These are phyloP conservation scores for Bolinopsis microptera DNA, from an alignment of 37 sponge, comb jelly and placozoan species.

Conservation along the genomic window DNA sequence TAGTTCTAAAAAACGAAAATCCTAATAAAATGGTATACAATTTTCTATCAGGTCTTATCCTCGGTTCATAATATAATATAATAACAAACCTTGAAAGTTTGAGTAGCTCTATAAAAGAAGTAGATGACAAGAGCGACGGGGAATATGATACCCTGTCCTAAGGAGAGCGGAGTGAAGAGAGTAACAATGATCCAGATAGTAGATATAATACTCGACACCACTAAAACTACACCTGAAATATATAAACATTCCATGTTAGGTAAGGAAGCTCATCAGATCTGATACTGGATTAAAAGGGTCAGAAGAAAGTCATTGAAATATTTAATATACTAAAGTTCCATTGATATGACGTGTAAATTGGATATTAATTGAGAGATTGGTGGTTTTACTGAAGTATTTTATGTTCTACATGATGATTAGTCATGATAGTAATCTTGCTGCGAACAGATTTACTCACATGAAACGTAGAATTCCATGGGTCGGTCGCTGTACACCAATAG, in stretches of 20 bases:
- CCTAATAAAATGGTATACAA: not conserved
- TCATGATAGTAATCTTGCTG: too few species aligned
- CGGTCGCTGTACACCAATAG: not conserved
- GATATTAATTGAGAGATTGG: too few species aligned
- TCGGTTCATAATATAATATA: not conserved
- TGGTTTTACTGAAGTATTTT: too few species aligned
- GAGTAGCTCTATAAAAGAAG: slow-evolving; percentile 17
- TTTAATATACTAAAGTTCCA: too few species aligned
- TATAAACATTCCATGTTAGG: not conserved
- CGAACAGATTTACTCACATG: too few species aligned
- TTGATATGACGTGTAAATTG: too few species aligned
- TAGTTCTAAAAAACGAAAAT: not conserved
- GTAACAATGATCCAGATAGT: not conserved
- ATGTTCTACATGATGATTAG: too few species aligned
- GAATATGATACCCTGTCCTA: slow-evolving; percentile 39
- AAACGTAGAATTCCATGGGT: slow-evolving; percentile 39
- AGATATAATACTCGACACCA: not conserved
- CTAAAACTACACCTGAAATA: slow-evolving; percentile 44
- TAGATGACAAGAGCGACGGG: slow-evolving; percentile 22
- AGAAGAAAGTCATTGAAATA: too few species aligned
- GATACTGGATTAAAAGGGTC: too few species aligned
- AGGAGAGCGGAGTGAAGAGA: not conserved
- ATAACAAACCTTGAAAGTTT: slow-evolving; percentile 18
- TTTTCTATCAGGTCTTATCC: too few species aligned
- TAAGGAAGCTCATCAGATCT: not conserved